Conservation (phyloP, 2,797 vertebrate genomes). For the Basileuterus tristriatus region DNA sequence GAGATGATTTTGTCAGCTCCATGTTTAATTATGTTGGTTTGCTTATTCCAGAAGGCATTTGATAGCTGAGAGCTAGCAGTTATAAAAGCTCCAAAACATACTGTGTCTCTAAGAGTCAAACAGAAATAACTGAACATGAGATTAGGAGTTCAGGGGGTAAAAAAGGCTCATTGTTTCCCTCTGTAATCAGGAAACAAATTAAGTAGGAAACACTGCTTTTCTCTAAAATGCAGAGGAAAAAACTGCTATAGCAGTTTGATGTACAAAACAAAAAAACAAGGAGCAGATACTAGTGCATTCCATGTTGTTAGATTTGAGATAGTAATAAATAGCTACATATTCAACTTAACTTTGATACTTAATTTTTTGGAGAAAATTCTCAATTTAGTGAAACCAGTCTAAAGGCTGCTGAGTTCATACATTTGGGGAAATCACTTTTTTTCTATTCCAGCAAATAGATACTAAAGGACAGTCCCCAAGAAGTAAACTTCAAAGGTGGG, state of each 20-base stretch:
- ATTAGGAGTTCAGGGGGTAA: neutral
- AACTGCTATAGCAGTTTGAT: neutral
- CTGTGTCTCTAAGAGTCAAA: neutral
- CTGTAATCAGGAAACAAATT: neutral
- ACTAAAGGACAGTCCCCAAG: neutral
- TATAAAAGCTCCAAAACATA: neutral
- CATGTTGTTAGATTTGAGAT: neutral
- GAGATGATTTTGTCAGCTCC: neutral
- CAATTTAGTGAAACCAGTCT: neutral
- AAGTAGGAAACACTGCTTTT: neutral
- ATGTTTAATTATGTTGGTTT: neutral
- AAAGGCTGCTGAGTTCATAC: neutral
- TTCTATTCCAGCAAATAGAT: neutral
- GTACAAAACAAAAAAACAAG: neutral
- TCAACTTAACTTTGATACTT: neutral
- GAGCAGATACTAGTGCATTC: neutral
- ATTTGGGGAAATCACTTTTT: neutral
- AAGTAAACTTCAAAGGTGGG: neutral
- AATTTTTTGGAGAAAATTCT: neutral
- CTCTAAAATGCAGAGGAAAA: neutral
- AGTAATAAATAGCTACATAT: neutral
- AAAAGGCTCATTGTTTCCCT: neutral
- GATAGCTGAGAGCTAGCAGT: neutral
- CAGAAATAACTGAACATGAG: neutral
- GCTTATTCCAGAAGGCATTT: neutral